Conservation (phyloP, 2,797 vertebrate species). For the Anolis apletophallus region DNA sequence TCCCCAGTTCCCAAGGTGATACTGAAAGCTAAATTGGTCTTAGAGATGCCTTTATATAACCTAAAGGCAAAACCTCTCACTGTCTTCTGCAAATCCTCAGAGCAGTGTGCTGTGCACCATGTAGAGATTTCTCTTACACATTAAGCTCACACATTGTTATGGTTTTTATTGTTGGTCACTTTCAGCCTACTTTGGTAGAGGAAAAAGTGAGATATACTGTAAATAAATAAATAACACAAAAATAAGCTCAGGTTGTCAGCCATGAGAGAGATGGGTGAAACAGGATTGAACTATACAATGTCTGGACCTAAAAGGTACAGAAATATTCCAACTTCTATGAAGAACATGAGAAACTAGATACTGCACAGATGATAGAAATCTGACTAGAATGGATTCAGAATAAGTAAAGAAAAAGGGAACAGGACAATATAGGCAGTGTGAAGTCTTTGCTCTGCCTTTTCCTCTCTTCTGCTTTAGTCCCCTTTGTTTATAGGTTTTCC, state of each 20-base stretch:
- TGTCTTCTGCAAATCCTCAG: not conserved
- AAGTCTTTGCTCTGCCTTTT: no score
- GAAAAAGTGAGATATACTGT: no score
- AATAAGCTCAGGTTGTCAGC: not conserved
- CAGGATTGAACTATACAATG: not conserved
- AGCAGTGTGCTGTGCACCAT: not conserved
- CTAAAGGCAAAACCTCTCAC: not conserved
- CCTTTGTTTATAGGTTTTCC: no score
- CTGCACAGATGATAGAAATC: not conserved
- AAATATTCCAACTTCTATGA: not conserved
- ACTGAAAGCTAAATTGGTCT: not conserved
- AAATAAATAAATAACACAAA: no score
- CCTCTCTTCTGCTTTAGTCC: no score
- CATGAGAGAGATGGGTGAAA: not conserved
- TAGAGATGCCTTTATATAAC: not conserved
- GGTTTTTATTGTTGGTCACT: no score
- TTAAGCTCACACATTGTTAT: not conserved
- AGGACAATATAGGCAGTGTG: not conserved
- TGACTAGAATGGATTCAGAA: not conserved
- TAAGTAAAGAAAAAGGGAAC: not conserved
- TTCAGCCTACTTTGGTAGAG: no score
- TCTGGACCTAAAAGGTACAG: not conserved
- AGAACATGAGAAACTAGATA: not conserved
- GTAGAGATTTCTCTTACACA: not conserved
- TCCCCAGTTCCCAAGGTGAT: slow-evolving; percentile 21